Base-by-base conservation (phyloP, 2,888 invertebrate species). In the Nymphalis c-album region DNA sequence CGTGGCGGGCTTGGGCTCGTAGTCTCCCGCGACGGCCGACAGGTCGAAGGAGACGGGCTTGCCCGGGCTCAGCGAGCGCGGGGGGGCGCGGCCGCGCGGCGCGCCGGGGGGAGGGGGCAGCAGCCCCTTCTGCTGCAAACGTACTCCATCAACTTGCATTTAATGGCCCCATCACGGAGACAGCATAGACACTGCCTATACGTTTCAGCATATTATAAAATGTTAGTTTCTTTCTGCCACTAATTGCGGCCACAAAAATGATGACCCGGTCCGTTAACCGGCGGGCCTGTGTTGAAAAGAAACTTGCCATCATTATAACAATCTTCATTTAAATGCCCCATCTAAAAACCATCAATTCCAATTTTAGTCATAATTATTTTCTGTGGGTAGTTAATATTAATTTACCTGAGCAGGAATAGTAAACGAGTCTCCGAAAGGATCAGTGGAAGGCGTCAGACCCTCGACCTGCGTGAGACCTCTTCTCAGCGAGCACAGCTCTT, bases 401-500 rank as follows among this genome's bases (percentile, higher is more conserved):
- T 53, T 35, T 71, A 90, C 90, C 83, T 87, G 87, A 45, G 87
- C 78, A 17, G 87, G 84, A 60, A 79, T 79, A 47, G 84, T 90
- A 72, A 92, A 92, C 40, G 91, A 91, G 77, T 92, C 91, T 46
- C 91, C 91, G 67, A 92, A 92, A 4, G 91, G 91, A 71, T 91
- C 91, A 5, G 94, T 90, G n/a, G 94, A 91, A 2, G 95, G 94
- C 4, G 97, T 97, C 47, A 97, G 95, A 68, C 96, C 94, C 84
- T 97, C 97, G 93, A 97, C 97, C 88, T 97, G 97, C 74, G 96
- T 96, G 71, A 97, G 95, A 2, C 97, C 97, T 75, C 97, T 95
- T 82, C 97, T 95, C 77, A 97, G 89, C 68, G 96, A 97, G 81
- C 95, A 96, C 70, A 98, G 90, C 88, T 97, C 97, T 78, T 97